Percentiles rank a stretch among this genome's conserved stretches.
phyloP scores from a whole-genome alignment of 1,140 invertebrate genomes.

The Hypothenemus hampei region DNA sequence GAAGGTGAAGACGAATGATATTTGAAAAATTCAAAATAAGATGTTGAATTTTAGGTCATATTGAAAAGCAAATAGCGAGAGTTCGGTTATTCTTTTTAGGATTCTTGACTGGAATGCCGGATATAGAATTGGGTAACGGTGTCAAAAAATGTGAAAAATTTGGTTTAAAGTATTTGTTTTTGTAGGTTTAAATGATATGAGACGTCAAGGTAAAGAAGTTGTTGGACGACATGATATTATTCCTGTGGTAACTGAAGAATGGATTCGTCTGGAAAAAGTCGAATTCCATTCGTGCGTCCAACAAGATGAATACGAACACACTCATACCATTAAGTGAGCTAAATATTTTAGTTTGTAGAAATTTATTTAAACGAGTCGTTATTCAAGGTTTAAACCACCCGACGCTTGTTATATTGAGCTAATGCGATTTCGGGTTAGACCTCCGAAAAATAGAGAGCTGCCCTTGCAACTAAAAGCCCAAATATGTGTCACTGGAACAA shows the following conservation, averaged over 20 bases:
- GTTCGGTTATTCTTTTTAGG: constrained; percentile 94
- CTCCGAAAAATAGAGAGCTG: constrained; percentile 93
- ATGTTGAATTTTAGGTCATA: constrained; percentile 54
- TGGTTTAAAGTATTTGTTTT: neutral
- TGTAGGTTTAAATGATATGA: constrained; percentile 89
- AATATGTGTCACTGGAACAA: constrained; percentile 80
- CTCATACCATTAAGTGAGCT: constrained; percentile 91
- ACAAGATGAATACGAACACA: constrained; percentile 84
- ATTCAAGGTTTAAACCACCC: constrained; percentile 87
- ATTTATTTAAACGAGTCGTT: too few relatives aligned
- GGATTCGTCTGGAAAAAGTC: constrained; percentile 92
- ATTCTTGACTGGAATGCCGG: constrained; percentile 89
- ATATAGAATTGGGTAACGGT: constrained; percentile 70
- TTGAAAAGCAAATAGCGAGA: constrained; percentile 89
- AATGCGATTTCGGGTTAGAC: constrained; percentile 92
- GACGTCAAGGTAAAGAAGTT: constrained; percentile 95
- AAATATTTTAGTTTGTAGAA: neutral
- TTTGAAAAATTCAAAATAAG: too few relatives aligned
- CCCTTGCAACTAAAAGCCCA: constrained; percentile 90
- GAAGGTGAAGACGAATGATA: constrained; percentile 44
- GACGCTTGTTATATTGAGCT: constrained; percentile 98
- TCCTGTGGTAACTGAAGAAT: constrained; percentile 98
- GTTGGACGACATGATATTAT: constrained; percentile 99
- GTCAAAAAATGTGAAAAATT: neutral
- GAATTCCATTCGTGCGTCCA: constrained; percentile 95